phyloP scores from a whole-genome alignment of 2,797 vertebrate species.

The Coregonus ussuriensis region DNA sequence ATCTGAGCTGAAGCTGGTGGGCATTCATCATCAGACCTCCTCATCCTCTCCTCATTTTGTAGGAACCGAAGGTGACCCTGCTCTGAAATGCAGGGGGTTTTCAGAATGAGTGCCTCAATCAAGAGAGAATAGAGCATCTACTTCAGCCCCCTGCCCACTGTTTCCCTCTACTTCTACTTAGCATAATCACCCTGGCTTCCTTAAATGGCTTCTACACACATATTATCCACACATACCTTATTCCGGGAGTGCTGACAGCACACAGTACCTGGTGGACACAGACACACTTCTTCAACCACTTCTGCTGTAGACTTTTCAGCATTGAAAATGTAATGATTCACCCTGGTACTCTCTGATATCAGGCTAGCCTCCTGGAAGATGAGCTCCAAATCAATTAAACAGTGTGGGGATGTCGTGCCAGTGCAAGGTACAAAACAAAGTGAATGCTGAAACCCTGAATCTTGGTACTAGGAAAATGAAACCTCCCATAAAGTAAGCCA shows the following conservation, averaged over 20 bases:
- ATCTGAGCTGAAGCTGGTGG: background rate
- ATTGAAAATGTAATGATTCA: background rate
- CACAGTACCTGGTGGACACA: background rate
- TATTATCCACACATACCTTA: background rate
- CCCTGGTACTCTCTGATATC: slow-evolving; percentile 8
- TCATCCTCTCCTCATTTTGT: background rate
- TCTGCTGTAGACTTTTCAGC: background rate
- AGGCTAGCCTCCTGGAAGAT: slow-evolving; percentile 5
- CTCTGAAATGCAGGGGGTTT: slow-evolving; percentile 15
- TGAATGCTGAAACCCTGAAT: background rate
- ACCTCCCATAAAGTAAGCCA: slow-evolving; percentile 8
- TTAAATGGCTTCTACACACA: slow-evolving; percentile 8
- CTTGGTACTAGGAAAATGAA: background rate
- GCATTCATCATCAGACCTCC: background rate
- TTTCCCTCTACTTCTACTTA: slow-evolving; percentile 1
- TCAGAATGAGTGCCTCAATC: background rate
- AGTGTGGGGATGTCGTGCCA: slow-evolving; percentile 7
- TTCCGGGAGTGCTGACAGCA: background rate
- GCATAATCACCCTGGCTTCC: slow-evolving; percentile 11
- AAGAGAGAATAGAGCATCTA: background rate
- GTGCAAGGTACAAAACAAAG: background rate
- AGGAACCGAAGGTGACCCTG: slow-evolving; percentile 14
- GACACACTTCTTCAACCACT: background rate
- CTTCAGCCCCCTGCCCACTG: background rate
- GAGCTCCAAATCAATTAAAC: background rate